Percentiles rank a stretch among this genome's conserved stretches.
These are phyloP conservation scores for Phalanger gymnotis DNA, from an alignment of 2,797 vertebrate genomes.

Conservation along the genomic window DNA sequence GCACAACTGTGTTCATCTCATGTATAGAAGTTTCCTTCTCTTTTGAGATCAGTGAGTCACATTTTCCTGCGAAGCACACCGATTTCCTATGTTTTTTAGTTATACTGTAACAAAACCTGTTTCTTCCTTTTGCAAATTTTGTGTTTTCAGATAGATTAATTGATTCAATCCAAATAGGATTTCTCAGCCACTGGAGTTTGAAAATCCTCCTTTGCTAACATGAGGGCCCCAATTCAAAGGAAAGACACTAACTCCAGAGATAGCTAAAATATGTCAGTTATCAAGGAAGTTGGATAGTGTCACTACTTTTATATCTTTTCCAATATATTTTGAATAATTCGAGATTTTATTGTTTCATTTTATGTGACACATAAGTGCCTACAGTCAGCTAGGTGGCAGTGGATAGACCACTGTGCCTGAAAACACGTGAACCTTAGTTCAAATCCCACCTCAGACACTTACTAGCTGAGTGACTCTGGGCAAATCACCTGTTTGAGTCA, in stretches of 20 bases:
- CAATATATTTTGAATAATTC: conserved; percentile 55
- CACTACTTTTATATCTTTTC: conserved; percentile 55
- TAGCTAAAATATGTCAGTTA: conserved; percentile 46
- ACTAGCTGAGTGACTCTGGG: background rate
- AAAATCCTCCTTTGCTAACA: conserved; percentile 27
- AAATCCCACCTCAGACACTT: background rate
- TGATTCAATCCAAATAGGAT: conserved; percentile 63
- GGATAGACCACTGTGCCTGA: background rate
- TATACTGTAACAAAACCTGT: conserved; percentile 51
- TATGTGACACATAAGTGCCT: conserved; percentile 35
- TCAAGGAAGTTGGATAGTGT: conserved; percentile 39
- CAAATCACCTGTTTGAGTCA: background rate
- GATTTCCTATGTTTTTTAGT: background rate
- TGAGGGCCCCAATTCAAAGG: conserved; percentile 38
- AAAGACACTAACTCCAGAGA: background rate
- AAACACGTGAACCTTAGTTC: background rate
- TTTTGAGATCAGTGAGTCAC: background rate
- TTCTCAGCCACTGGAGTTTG: conserved; percentile 44
- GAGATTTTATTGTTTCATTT: conserved; percentile 60
- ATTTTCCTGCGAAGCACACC: conserved; percentile 37
- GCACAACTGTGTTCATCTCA: background rate
- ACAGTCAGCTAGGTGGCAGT: background rate
- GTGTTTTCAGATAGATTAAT: conserved; percentile 51
- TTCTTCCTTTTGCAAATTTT: background rate
- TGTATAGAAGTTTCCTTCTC: background rate